Evolutionary conservation across 2,113 vertebrate species (phyloP), one percentile per base, ranked within the genome.

Genomic region (Pipra filicauda): DNA sequence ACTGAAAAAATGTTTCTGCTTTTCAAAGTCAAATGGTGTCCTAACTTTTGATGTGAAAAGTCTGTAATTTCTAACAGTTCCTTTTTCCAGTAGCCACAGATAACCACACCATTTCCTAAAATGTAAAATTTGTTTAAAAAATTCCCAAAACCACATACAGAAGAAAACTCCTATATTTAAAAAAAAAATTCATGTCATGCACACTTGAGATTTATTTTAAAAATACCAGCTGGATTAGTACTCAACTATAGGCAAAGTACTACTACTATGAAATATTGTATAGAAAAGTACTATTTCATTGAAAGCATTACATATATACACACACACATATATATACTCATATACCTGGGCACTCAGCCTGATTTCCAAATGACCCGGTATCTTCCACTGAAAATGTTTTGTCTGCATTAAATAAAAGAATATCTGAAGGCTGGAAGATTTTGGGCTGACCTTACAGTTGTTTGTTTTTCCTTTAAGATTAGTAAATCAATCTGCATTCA

Each of bases 101-200:
- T 31, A 66, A 91, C 26, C 19, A 72, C 21, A 33, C 2, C 17
- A 72, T 61, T 71, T 16, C 3, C 7, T 31, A 54, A 84, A 88
- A 66, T 4, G 1, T 12, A 46, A 65, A 49, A 33, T 39, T 58
- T 67, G 2, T 37, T 35, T 5, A 30, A 15, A 78, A 80, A 35
- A 6, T 0, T 33, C 22, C 9, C 19, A 12, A 74, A 49, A 49
- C 9, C 18, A 44, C 33, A 75, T 8, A 74, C 9, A 31, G 6
- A 44, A 35, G 31, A 19, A 19, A 0, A 0, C 0, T 8, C 3
- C 27, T 22, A 0, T 28, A 39, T 67, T 85, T 88, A 26, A 76
- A 66, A 41, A 41, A 51, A n/a, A 33, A 85, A 69, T 37, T 52
- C 30, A 62, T 9, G 46, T 54, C 37, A 48, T 19, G 11, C 3